These are phyloP conservation scores for Melanotaenia boesemani DNA, from an alignment of 2,797 vertebrate species.

Conservation along the genomic window DNA sequence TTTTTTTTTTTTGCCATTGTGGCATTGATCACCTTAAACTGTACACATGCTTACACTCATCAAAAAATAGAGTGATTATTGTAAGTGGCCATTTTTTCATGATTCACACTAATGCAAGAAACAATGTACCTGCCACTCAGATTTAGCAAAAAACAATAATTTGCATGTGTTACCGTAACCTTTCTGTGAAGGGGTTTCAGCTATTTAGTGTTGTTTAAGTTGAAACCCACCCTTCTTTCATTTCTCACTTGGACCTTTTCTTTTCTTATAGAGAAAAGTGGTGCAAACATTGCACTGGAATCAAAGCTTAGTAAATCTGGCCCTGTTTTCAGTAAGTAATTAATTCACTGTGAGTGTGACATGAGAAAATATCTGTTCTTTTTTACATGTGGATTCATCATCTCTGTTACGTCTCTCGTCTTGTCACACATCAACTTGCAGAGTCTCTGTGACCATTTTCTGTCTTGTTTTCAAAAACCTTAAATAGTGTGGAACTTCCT, in stretches of 20 bases:
- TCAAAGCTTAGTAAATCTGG: slow-evolving; percentile 87
- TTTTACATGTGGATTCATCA: slow-evolving; percentile 43
- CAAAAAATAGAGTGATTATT: not conserved
- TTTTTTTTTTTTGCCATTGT: slow-evolving; percentile 3
- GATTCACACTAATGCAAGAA: slow-evolving; percentile 33
- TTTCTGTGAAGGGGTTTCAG: slow-evolving; percentile 8
- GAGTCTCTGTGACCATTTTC: slow-evolving; percentile 45
- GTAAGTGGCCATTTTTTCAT: not conserved
- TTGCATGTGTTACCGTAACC: slow-evolving; percentile 20
- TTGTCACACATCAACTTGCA: slow-evolving; percentile 39
- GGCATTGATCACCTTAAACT: slow-evolving; percentile 8
- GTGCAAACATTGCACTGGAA: slow-evolving; percentile 85
- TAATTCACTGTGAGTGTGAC: slow-evolving; percentile 49
- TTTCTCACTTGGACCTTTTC: slow-evolving; percentile 71
- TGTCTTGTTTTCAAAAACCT: slow-evolving; percentile 47
- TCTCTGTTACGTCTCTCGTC: slow-evolving; percentile 41
- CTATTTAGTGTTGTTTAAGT: slow-evolving; percentile 31
- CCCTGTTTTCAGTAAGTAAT: slow-evolving; percentile 87
- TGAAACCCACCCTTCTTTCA: slow-evolving; percentile 36
- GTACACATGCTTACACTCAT: slow-evolving; percentile 4
- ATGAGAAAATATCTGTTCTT: slow-evolving; percentile 27
- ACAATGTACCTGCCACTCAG: not conserved
- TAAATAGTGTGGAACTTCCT: slow-evolving; percentile 65
- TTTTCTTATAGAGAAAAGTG: slow-evolving; percentile 84
- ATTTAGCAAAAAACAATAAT: not conserved